Evolutionary conservation across 2,113 vertebrate species (phyloP), one percentile per base, ranked within the genome.

Genomic region (Neodontobutis hainanensis): DNA sequence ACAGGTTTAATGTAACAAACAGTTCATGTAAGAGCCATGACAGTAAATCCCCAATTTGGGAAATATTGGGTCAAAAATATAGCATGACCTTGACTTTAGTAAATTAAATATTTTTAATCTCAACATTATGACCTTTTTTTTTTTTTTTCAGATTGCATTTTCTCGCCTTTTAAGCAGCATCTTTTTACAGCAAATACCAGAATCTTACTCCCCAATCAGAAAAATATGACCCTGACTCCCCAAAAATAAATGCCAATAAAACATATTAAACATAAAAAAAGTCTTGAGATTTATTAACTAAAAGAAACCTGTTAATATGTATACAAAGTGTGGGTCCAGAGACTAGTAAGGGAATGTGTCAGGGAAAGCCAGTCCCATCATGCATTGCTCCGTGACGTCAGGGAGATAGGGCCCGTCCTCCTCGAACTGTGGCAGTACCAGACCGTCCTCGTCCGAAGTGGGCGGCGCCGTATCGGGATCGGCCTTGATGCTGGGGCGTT

Each of bases 401-500:
- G 93, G 86, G 15, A 94, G 92, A 87, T 94, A 97, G 0, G 93
- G 92, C 0, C 93, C 90, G 78, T 89, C 94, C 77, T 96, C 95
- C 76, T 96, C 95, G 0, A 94, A 95, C 81, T 93, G 90, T 0
- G 93, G 94, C 81, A 94, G 87, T 0, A 93, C 93, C 78, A 94
- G 78, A 0, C 92, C 92, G 9, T 95, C 94, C 67, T 96, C 94
- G 64, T 84, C 82, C 2, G 56, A 32, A 2, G 85, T 51, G 0
- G 70, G 65, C 7, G 35, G 61, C 15, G 75, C 10, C 27, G 68
- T 49, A 61, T 95, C 95, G 0, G 94, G 92, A 81, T 96, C 95
- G 0, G 91, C 86, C 82, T 96, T 97, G 87, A 96, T 89, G 78
- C 93, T 95, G 0, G 95, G 96, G 66, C 95, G 92, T 83, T 96